Conservation (phyloP, 2,113 vertebrate species). For the Thomomys bottae region DNA sequence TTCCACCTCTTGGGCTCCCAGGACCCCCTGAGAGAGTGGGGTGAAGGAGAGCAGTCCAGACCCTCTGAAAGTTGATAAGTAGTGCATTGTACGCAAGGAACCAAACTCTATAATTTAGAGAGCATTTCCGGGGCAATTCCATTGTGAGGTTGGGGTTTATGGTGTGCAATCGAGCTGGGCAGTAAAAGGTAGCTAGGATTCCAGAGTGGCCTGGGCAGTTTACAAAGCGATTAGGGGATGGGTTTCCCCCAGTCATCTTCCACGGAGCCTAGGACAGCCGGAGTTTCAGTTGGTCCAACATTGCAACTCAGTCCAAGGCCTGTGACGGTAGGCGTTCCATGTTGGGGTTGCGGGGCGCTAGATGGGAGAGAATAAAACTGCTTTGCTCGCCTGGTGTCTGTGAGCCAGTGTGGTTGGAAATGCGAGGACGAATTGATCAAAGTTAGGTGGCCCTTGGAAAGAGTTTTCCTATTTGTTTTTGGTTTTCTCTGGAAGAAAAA, state of each 20-base stretch:
- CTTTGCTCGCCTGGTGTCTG: not conserved
- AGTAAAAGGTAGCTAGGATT: slow-evolving; percentile 87
- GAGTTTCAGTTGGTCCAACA: not conserved
- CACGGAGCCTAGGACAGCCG: slow-evolving; percentile 63
- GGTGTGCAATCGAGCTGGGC: slow-evolving; percentile 89
- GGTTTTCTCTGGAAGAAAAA: not conserved
- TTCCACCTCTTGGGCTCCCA: slow-evolving; percentile 58
- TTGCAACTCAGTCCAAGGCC: not conserved
- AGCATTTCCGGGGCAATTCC: slow-evolving; percentile 90
- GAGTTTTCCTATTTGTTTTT: not conserved
- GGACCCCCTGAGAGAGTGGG: slow-evolving; percentile 73
- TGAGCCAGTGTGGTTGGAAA: not conserved
- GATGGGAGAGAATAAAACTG: not conserved
- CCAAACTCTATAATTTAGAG: slow-evolving; percentile 87
- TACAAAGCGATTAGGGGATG: slow-evolving; percentile 86
- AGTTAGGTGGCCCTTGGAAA: not conserved
- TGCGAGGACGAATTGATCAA: not conserved
- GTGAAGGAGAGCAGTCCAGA: slow-evolving; percentile 75
- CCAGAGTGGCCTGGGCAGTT: slow-evolving; percentile 83
- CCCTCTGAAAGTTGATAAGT: slow-evolving; percentile 82
- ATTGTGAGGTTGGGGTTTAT: slow-evolving; percentile 90
- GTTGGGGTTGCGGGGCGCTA: not conserved
- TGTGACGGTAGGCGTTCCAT: not conserved
- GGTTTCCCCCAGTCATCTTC: slow-evolving; percentile 76
- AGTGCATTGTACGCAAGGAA: slow-evolving; percentile 86